Conservation (phyloP, 2,797 vertebrate genomes). For the Menidia menidia region DNA sequence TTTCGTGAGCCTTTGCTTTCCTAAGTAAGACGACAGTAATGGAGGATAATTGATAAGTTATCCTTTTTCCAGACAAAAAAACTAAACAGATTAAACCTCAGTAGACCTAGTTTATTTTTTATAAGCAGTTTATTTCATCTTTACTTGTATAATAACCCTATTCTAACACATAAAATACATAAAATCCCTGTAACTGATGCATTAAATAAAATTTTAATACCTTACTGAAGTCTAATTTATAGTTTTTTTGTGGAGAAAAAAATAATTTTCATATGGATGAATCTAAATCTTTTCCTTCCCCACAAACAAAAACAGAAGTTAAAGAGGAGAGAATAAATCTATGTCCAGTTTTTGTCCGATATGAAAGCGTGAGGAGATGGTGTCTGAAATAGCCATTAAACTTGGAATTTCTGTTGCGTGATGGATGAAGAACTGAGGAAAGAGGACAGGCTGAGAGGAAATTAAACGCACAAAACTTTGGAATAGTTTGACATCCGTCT, state of each 20-base stretch:
- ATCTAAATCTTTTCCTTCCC: conserved; percentile 21
- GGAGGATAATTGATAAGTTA: neutral
- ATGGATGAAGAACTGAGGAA: conserved; percentile 5
- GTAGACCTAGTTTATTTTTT: too few species aligned
- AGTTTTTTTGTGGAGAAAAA: conserved; percentile 8
- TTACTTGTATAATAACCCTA: neutral
- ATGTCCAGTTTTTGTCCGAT: conserved; percentile 23
- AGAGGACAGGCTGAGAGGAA: neutral
- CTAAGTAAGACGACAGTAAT: neutral
- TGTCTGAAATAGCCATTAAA: conserved; percentile 1
- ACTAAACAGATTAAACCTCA: neutral
- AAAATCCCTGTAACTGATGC: neutral
- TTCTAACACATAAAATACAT: neutral
- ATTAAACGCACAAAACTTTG: neutral
- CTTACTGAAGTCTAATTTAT: neutral
- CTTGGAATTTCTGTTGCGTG: neutral
- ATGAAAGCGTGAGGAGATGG: conserved; percentile 14
- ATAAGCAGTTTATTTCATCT: neutral
- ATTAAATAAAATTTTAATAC: neutral
- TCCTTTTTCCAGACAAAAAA: neutral
- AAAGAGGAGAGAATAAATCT: conserved; percentile 18
- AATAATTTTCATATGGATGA: neutral
- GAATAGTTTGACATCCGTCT: too few species aligned
- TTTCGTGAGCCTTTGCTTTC: neutral
- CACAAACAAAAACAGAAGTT: conserved; percentile 7